Evolutionary conservation across 2,888 invertebrate species (phyloP), one percentile per base, ranked within the genome.

Genomic region (Monoplex corrugatus): DNA sequence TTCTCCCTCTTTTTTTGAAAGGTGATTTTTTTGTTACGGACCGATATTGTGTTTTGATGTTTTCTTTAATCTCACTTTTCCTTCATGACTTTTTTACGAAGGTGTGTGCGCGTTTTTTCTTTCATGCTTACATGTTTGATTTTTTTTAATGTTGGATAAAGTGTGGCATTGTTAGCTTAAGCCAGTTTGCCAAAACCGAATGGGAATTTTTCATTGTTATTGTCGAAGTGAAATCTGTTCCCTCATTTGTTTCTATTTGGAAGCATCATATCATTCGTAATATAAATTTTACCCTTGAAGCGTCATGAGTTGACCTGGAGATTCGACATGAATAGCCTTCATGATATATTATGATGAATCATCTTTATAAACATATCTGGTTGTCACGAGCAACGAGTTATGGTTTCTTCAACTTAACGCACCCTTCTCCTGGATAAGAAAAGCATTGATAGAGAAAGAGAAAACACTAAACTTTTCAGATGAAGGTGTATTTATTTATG

Each of bases 231-330:
- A 57, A 57, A 8, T 28, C 5, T 80, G 5, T 80, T 80, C 5
- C 50, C 3, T 13, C 23, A 13, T 80, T 43, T 43, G 40, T 43
- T 40, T 80, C 28, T 43, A 23, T 43, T 40, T 40, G 40, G 28
- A 23, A 80, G 78, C 78, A 80, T 40, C 78, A 80, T 80, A 80
- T 80, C 78, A 80, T 80, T 43, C 8, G 38, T 16, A 87, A 72
- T 45, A n/a, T 40, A 23, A 44, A 32, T 43, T 78, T 16, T 44
- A n/a, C n/a, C n/a, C n/a, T n/a, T n/a, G n/a, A n/a, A n/a, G n/a
- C n/a, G n/a, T n/a, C n/a, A n/a, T n/a, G n/a, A n/a, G n/a, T n/a
- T n/a, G n/a, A n/a, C n/a, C n/a, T n/a, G n/a, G n/a, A n/a, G n/a
- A n/a, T n/a, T n/a, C n/a, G n/a, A n/a, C n/a, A n/a, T n/a, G n/a